Percentiles rank a stretch among this genome's conserved stretches.
Conservation (phyloP, 2,797 vertebrate species). For the Ptychadena robeensis region DNA sequence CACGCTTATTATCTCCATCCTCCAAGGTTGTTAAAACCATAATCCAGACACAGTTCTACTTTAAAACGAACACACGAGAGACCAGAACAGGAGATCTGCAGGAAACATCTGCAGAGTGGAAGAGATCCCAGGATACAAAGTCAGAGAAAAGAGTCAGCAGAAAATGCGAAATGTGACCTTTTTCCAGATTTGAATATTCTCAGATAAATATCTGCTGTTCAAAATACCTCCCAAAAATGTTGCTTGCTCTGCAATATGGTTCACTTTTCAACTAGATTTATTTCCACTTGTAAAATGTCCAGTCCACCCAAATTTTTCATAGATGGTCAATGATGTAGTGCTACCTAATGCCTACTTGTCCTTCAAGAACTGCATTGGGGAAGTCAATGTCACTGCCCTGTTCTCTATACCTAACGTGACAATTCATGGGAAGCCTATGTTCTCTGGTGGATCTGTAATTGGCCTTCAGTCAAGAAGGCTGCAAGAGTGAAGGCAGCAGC, state of each 20-base stretch:
- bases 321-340: too few species aligned
- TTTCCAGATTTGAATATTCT: conserved; percentile 25
- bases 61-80: conserved; percentile 30
- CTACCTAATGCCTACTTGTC: too few species aligned
- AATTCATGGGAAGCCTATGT: too few species aligned
- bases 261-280: neutral
- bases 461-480: too few species aligned
- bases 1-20: neutral
- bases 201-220: neutral
- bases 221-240: neutral
- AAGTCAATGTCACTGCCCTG: too few species aligned
- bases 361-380: too few species aligned
- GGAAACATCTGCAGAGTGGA: conserved; percentile 32
- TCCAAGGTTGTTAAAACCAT: conserved; percentile 9
- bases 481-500: too few species aligned
- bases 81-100: conserved; percentile 19
- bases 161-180: conserved; percentile 45
- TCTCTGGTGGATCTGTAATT: too few species aligned
- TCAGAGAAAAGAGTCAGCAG: conserved; percentile 22
- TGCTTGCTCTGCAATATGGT: neutral
- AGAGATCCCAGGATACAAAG: conserved; percentile 28
- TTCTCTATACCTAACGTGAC: too few species aligned
- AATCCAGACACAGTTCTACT: conserved; percentile 16
- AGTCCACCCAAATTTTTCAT: too few species aligned
- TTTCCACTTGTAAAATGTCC: neutral